Base-by-base conservation (phyloP, 2,113 vertebrate species). In the Arothron firmamentum region DNA sequence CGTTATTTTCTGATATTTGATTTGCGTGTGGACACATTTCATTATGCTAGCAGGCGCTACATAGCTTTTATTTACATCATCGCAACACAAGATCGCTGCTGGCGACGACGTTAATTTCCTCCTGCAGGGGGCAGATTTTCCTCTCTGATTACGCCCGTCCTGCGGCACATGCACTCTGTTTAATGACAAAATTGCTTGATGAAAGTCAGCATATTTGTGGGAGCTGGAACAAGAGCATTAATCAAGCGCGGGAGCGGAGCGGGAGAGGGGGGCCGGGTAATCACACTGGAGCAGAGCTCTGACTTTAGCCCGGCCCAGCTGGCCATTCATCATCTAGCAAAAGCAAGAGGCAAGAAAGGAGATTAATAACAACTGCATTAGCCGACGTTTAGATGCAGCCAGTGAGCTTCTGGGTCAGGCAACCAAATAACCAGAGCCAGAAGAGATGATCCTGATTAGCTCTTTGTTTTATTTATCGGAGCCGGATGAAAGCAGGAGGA, bases 291-390 rank as follows among this genome's bases (percentile, higher is more conserved):
- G 77, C 81, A 78, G 72, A 56, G 64, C 78, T 85, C 77, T 75
- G 84, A 87, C 81, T 86, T 83, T 86, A 65, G 75, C 81, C 81
- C 49, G 70, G 52, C 42, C 64, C 13, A 70, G 64, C 71, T 48
- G 77, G 81, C 72, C 82, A 86, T 91, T 88, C 76, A 90, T 91
- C 86, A 88, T 81, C 57, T 58, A 66, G 70, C 16, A 71, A 70
- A 82, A 79, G 82, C 76, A 81, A 77, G 64, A 79, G 73, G 64
- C 70, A 59, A 74, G 48, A 62, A 65, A 50, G 70, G 78, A 89
- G 87, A 90, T 90, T 90, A 87, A 90, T 91, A 88, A 88, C 84
- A 83, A 88, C 74, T 88, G 77, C 83, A 89, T 89, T 89, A 89
- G 85, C 85, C 80, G 77, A 75, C 87, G 77, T 87, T 88, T 86